These are phyloP conservation scores for Drosophila subpulchrella DNA, from an alignment of 1,140 invertebrate species.

Conservation along the genomic window DNA sequence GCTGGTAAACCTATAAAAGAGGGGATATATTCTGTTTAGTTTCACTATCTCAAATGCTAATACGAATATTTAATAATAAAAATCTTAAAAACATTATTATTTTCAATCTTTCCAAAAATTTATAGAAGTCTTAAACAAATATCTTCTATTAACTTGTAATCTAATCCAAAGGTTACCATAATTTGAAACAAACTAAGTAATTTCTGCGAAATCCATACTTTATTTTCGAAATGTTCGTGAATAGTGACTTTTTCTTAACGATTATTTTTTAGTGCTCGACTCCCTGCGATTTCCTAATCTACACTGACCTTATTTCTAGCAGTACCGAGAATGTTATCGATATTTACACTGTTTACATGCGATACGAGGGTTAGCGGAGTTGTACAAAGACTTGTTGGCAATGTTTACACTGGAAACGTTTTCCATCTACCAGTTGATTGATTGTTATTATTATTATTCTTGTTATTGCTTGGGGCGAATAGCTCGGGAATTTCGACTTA, in stretches of 20 bases:
- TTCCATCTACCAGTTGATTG: constrained; percentile 19
- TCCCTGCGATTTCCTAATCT: constrained; percentile 29
- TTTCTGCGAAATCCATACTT: background rate
- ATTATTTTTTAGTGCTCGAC: background rate
- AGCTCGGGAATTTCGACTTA: background rate
- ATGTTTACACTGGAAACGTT: constrained; percentile 28
- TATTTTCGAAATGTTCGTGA: background rate
- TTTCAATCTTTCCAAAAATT: too few relatives aligned
- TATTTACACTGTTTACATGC: constrained; percentile 40
- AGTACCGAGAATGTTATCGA: constrained; percentile 32
- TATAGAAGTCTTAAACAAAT: too few relatives aligned
- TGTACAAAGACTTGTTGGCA: constrained; percentile 17
- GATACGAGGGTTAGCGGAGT: constrained; percentile 18
- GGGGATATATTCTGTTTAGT: background rate
- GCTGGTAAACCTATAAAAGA: background rate
- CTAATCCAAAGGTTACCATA: too few relatives aligned
- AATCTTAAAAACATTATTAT: too few relatives aligned
- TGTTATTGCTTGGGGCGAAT: background rate
- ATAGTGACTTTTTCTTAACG: background rate
- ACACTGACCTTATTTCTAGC: constrained; percentile 24
- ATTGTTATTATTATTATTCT: constrained; percentile 15
- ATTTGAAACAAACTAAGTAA: background rate
- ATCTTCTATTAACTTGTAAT: too few relatives aligned
- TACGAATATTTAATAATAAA: too few relatives aligned
- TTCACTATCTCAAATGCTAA: too few relatives aligned